Conservation (phyloP, 2,888 invertebrate species). For the Geotrupes spiniger region DNA sequence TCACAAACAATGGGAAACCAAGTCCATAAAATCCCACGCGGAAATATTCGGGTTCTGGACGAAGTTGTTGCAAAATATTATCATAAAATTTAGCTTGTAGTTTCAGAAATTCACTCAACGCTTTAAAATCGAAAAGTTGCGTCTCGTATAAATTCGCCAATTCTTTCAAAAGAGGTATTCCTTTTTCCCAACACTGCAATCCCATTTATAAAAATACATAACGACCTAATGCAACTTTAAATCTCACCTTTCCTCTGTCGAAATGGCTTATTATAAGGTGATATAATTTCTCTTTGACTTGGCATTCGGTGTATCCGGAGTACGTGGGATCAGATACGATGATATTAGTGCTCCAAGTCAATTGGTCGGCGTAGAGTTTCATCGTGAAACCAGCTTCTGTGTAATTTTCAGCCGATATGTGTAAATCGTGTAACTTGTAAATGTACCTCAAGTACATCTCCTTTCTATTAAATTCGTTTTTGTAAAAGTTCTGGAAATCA, state of each 20-base stretch:
- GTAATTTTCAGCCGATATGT: conserved; percentile 87
- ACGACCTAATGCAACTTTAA: conserved; percentile 2
- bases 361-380: conserved; percentile 87
- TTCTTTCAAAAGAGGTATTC: conserved; percentile 87
- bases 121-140: conserved; percentile 82
- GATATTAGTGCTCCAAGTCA: conserved; percentile 76
- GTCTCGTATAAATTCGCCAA: conserved; percentile 84
- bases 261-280: conserved; percentile 88
- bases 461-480: conserved; percentile 90
- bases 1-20: conserved; percentile 89
- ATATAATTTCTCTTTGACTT: conserved; percentile 85
- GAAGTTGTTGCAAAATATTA: conserved; percentile 81
- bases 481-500: conserved; percentile 81
- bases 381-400: conserved; percentile 94
- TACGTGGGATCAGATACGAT: conserved; percentile 66
- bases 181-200: conserved; percentile 90
- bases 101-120: conserved; percentile 79
- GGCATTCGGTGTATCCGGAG: conserved; percentile 80
- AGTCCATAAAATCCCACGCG: conserved; percentile 93
- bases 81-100: conserved; percentile 88
- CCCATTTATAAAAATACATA: too few species aligned
- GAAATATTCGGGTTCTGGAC: conserved; percentile 94
- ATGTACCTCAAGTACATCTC: conserved; percentile 96
- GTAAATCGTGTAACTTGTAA: conserved; percentile 90
- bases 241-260: conserved; percentile 81